Evolutionary conservation across 2,113 vertebrate species (phyloP).

Genomic region (Sus scrofa): DNA sequence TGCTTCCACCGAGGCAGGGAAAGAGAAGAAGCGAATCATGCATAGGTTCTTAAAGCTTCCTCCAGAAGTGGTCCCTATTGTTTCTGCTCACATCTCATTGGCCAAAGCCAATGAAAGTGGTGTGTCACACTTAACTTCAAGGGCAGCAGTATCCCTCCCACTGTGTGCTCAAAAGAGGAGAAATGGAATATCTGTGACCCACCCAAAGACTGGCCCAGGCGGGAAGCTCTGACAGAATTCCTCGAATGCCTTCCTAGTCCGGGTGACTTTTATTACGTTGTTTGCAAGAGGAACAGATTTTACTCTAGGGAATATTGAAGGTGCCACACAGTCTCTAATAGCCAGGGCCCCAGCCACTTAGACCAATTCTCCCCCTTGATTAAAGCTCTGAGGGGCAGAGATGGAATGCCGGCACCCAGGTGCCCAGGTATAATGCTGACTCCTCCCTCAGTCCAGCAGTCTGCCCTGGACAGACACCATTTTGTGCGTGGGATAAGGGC

Average conservation of each 20-base stretch:
- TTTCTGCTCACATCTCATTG: background rate
- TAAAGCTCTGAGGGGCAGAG: background rate
- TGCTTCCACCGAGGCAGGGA: background rate
- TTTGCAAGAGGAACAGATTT: background rate
- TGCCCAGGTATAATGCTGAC: background rate
- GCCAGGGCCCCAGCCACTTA: background rate
- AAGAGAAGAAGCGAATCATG: background rate
- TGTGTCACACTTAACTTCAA: background rate
- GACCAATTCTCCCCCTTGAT: background rate
- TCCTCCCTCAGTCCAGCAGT: fast-evolving
- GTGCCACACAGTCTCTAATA: background rate
- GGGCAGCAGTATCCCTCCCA: background rate
- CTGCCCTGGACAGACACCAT: background rate
- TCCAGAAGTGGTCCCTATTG: background rate
- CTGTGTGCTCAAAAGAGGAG: background rate
- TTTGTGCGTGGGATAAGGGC: background rate
- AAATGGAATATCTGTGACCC: background rate
- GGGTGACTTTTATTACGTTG: background rate
- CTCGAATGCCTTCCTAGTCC: background rate
- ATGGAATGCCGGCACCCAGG: background rate
- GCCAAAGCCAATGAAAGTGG: background rate
- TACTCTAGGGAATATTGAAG: background rate
- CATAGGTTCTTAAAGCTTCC: background rate
- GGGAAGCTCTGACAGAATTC: background rate
- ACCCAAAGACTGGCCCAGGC: background rate